Percentiles rank a stretch among this genome's conserved stretches.
Evolutionary conservation across 2,113 vertebrate species (phyloP).

Genomic region (Gallinago paraguaiae): DNA sequence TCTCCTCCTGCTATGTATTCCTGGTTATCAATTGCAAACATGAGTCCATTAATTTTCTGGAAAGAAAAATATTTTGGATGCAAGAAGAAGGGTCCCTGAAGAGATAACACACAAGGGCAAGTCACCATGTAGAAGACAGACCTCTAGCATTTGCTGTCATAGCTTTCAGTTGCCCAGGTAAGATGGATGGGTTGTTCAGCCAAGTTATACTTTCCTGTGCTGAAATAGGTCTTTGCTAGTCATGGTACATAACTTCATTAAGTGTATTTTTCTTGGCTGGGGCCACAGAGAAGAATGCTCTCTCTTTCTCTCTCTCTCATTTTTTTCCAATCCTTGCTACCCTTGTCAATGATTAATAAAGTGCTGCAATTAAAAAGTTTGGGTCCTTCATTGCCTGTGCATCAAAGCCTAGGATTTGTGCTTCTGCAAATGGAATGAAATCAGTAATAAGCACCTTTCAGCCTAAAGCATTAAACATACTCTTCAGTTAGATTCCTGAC

Average conservation of each 20-base stretch:
- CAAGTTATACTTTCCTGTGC: background rate
- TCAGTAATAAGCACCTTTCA: background rate
- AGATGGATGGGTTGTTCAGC: slow-evolving; percentile 3
- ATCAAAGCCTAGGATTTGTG: background rate
- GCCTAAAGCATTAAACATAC: background rate
- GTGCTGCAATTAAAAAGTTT: background rate
- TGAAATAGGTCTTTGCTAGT: slow-evolving; percentile 21
- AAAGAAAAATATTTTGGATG: slow-evolving; percentile 53
- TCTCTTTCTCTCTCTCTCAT: background rate
- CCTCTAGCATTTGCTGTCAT: background rate
- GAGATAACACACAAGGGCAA: slow-evolving; percentile 1
- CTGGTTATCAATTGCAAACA: slow-evolving; percentile 35
- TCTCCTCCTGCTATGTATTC: background rate
- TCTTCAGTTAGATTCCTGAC: background rate
- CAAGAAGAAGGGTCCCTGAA: slow-evolving; percentile 35
- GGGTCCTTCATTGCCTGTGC: background rate
- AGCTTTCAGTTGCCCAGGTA: background rate
- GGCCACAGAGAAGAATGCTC: background rate
- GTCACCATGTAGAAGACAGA: background rate
- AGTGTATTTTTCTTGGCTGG: slow-evolving; percentile 36
- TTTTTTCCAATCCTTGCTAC: background rate
- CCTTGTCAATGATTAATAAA: background rate
- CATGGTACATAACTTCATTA: slow-evolving; percentile 23
- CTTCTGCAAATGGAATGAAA: background rate
- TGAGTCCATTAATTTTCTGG: slow-evolving; percentile 58